A percentile compares a stretch with the other conserved stretches of the same genome.
Evolutionary conservation across 2,113 vertebrate species (phyloP).

Genomic region (Thymallus thymallus): DNA sequence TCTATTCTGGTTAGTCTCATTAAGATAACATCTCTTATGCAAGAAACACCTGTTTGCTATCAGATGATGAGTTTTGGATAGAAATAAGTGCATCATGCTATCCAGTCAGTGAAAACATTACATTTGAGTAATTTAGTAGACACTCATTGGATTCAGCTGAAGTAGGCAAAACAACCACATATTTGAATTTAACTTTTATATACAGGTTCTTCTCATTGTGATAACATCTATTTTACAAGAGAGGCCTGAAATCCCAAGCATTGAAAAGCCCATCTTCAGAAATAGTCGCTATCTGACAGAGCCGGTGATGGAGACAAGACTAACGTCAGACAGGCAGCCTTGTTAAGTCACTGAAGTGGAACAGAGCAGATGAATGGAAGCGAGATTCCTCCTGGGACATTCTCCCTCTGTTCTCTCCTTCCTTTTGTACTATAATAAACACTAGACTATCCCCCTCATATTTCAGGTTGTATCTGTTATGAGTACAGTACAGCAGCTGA

Average conservation of each 20-base stretch:
- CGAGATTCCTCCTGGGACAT: conserved; percentile 28
- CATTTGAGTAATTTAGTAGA: too few species aligned
- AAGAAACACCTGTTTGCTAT: too few species aligned
- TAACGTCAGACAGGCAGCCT: conserved; percentile 20
- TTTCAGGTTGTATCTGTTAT: too few species aligned
- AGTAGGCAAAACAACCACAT: too few species aligned
- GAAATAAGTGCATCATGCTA: too few species aligned
- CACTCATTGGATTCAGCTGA: too few species aligned
- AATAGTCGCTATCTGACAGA: background rate
- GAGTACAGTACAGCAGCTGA: background rate
- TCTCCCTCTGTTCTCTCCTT: conserved; percentile 20
- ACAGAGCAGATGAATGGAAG: conserved; percentile 52
- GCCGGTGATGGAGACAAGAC: background rate
- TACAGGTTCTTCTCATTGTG: too few species aligned
- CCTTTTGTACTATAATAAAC: conserved; percentile 45
- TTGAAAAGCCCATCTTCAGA: too few species aligned
- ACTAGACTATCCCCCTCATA: conserved; percentile 4
- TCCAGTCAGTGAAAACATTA: too few species aligned
- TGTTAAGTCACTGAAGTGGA: conserved; percentile 54
- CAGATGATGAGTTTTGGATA: too few species aligned
- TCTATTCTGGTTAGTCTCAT: background rate
- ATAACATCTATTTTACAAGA: background rate
- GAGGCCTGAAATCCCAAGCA: background rate
- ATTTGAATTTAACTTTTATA: too few species aligned
- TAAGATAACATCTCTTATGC: background rate